Conservation (phyloP, 2,113 vertebrate genomes). For the Mellivora capensis region DNA sequence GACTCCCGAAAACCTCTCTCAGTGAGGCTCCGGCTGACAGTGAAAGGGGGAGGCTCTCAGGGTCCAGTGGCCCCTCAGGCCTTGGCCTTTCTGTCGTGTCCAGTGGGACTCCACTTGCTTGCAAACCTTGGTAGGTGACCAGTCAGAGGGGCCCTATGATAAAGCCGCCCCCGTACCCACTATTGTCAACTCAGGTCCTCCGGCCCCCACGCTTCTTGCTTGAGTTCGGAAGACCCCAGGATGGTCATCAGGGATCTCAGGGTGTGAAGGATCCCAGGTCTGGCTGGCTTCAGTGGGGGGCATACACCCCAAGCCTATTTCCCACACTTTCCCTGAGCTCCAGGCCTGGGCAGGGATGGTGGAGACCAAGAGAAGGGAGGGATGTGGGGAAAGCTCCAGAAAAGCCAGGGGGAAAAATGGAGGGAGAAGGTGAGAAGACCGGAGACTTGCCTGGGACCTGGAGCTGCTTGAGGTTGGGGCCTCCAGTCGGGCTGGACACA, state of each 20-base stretch:
- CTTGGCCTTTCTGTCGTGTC: neutral
- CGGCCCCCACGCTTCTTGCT: neutral
- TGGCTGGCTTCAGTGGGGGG: neutral
- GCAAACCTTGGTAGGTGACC: neutral
- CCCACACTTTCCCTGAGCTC: neutral
- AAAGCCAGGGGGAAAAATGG: neutral
- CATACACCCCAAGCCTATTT: neutral
- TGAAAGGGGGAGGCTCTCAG: neutral
- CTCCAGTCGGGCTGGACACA: neutral
- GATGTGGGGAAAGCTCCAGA: neutral
- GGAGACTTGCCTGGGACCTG: neutral
- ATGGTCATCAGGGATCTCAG: neutral
- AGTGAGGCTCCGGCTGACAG: neutral
- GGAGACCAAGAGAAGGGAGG: neutral
- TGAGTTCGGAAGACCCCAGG: neutral
- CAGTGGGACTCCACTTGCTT: neutral
- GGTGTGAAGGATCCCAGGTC: neutral
- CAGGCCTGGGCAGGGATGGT: neutral
- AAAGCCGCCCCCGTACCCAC: neutral
- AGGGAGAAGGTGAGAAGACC: neutral
- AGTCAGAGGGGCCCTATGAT: neutral
- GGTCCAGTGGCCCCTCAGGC: neutral
- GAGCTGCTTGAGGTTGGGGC: neutral
- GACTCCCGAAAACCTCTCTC: conserved; percentile 35
- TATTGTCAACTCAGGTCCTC: neutral